Evolutionary conservation across 2,888 invertebrate species (phyloP).

Genomic region (Labia minor): DNA sequence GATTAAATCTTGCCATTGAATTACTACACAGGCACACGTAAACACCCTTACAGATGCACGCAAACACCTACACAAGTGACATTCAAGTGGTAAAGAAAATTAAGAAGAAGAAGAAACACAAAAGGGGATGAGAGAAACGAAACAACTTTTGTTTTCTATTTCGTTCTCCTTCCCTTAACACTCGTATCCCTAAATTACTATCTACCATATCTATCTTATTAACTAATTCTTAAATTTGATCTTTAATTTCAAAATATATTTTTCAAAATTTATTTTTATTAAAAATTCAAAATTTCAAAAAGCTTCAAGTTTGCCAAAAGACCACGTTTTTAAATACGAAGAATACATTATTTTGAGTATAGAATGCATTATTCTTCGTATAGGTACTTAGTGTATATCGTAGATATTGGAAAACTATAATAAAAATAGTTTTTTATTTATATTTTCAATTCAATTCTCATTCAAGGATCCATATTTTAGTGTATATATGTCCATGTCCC

Average conservation of each 20-base stretch:
- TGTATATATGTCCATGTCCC: too few relatives aligned
- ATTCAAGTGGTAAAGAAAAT: background rate
- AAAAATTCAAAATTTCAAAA: background rate
- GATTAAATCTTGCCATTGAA: conserved; percentile 13
- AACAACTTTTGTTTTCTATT: background rate
- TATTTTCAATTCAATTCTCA: too few relatives aligned
- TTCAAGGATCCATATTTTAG: too few relatives aligned
- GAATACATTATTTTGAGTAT: too few relatives aligned
- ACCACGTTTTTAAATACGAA: too few relatives aligned
- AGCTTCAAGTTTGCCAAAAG: too few relatives aligned
- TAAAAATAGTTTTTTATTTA: too few relatives aligned
- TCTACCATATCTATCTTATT: conserved; percentile 3
- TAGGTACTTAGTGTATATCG: too few relatives aligned
- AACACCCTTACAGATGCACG: background rate
- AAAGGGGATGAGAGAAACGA: background rate
- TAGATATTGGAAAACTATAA: too few relatives aligned
- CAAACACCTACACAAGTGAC: background rate
- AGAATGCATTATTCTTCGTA: too few relatives aligned
- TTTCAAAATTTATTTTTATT: background rate
- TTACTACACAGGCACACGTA: background rate
- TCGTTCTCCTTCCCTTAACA: background rate
- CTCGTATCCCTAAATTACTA: too few relatives aligned
- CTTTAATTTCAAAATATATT: background rate
- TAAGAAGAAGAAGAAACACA: background rate
- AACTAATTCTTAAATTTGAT: background rate